These are phyloP conservation scores for Cephonodes hylas DNA, from an alignment of 2,888 invertebrate genomes.

Conservation along the genomic window DNA sequence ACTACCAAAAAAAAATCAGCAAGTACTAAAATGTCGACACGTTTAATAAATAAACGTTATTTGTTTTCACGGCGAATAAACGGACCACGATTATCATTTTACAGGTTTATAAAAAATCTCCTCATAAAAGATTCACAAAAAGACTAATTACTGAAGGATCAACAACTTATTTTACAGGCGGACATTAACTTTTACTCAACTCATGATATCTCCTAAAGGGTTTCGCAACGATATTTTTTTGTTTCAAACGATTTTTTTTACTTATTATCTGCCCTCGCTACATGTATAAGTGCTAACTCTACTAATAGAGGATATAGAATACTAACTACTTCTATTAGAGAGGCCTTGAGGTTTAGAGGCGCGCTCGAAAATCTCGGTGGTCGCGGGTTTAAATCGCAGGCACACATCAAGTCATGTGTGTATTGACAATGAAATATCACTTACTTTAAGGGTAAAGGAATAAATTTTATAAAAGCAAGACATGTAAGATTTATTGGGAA, in stretches of 20 bases:
- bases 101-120: not conserved
- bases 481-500: no score
- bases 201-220: constrained; percentile 29
- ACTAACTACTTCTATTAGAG: no score
- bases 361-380: no score
- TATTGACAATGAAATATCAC: no score
- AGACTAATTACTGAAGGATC: constrained; percentile 6
- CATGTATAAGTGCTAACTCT: no score
- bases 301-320: no score
- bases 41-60: not conserved
- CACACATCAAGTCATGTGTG: no score
- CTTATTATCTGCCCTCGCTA: not conserved
- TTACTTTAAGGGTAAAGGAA: no score
- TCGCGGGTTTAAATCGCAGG: no score
- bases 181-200: constrained; percentile 18
- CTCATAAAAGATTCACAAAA: constrained; percentile 6
- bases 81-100: not conserved
- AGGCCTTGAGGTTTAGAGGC: no score
- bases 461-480: no score
- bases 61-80: not conserved
- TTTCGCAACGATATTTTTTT: constrained; percentile 30
- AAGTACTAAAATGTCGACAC: not conserved
- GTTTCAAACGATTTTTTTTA: constrained; percentile 13
- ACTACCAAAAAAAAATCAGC: no score
- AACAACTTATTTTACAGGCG: constrained; percentile 15